Evolutionary conservation across 2,888 invertebrate species (phyloP).

Genomic region (Sminthurides aquaticus): DNA sequence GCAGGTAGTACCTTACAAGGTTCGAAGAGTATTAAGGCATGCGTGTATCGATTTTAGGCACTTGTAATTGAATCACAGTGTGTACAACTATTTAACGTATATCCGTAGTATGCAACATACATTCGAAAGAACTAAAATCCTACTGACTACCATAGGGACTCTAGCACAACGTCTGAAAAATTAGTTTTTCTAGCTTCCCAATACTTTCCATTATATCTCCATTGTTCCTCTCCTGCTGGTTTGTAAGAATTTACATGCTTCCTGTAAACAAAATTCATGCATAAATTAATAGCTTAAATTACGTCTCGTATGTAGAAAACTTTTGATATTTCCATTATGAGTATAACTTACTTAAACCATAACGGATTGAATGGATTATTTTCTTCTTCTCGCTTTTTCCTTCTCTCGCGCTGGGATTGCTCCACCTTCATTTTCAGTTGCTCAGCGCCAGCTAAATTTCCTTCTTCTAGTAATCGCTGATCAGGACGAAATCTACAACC

Average conservation of each 20-base stretch:
- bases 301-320: neutral
- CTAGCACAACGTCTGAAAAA: slow-evolving; percentile 54
- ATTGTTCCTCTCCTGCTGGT: slow-evolving; percentile 55
- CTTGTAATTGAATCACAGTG: slow-evolving; percentile 43
- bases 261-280: slow-evolving; percentile 44
- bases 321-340: too few relatives aligned
- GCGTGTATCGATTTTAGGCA: slow-evolving; percentile 28
- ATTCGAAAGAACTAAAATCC: neutral
- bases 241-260: slow-evolving; percentile 48
- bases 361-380: slow-evolving; percentile 48
- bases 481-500: slow-evolving; percentile 64
- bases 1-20: too few relatives aligned
- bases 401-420: slow-evolving; percentile 64
- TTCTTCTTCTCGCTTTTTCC: slow-evolving; percentile 56
- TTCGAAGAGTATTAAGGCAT: slow-evolving; percentile 1
- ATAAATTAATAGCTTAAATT: neutral
- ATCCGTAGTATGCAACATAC: slow-evolving; percentile 18
- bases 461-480: slow-evolving; percentile 66
- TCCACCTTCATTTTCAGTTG: slow-evolving; percentile 63
- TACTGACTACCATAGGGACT: slow-evolving; percentile 63
- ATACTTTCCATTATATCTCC: slow-evolving; percentile 67
- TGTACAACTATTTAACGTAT: slow-evolving; percentile 28
- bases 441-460: slow-evolving; percentile 65
- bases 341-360: slow-evolving; percentile 60
- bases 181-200: slow-evolving; percentile 65